Evolutionary conservation across 1,140 invertebrate species (phyloP).

Genomic region (Dendroctonus valens): DNA sequence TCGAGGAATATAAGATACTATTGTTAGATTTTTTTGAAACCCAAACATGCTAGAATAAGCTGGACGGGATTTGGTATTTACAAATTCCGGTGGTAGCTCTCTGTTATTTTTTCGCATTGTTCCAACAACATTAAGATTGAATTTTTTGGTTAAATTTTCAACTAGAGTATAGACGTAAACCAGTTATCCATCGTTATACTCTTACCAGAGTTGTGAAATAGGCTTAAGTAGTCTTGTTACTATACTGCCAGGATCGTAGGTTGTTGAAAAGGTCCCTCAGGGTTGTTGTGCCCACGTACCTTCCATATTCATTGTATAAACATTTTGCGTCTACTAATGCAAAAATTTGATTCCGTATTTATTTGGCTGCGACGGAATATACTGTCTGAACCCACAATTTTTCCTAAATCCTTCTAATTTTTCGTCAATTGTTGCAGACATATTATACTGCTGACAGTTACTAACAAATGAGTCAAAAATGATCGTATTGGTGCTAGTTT

Average conservation of each 20-base stretch:
- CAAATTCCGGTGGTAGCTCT: slow-evolving; percentile 36
- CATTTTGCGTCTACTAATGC: slow-evolving; percentile 13
- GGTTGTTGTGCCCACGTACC: slow-evolving; percentile 16
- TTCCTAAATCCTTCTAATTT: no score
- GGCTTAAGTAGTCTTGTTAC: slow-evolving; percentile 27
- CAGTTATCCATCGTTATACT: slow-evolving; percentile 49
- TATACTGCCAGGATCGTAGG: slow-evolving; percentile 2
- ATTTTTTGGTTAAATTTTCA: slow-evolving; percentile 33
- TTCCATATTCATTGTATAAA: slow-evolving; percentile 15
- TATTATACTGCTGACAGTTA: no score
- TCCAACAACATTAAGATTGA: slow-evolving; percentile 42
- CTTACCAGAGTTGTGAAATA: slow-evolving; percentile 40
- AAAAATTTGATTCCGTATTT: slow-evolving; percentile 30
- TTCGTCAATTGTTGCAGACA: no score
- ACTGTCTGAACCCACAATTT: slow-evolving; percentile 38
- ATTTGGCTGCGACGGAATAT: slow-evolving; percentile 37
- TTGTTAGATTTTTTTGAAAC: slow-evolving; percentile 37
- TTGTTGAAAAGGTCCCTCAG: slow-evolving; percentile 5
- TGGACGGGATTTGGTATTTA: neutral
- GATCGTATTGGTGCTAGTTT: neutral
- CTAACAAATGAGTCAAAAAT: no score
- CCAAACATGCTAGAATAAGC: slow-evolving; percentile 2
- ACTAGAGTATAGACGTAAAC: slow-evolving; percentile 38
- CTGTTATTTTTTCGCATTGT: slow-evolving; percentile 46
- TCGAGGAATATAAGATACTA: slow-evolving; percentile 39